Base-by-base conservation (phyloP, 2,113 vertebrate genomes). In the Orycteropus afer region DNA sequence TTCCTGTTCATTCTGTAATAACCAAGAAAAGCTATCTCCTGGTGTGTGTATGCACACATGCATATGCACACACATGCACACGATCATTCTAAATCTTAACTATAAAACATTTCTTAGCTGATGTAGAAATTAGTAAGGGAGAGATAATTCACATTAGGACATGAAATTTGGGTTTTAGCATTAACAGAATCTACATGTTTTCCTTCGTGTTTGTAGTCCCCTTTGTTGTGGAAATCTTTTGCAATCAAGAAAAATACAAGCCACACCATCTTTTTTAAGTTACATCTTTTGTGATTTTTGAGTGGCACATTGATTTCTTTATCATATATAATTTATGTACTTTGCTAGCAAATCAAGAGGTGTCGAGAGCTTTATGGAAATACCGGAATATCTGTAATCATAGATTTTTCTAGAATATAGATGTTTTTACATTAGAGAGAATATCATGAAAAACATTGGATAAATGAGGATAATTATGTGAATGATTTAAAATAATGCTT, bases 1-100 rank as follows among this genome's bases (percentile, higher is more conserved):
- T 94, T 86, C 34, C n/a, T 92, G 3, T 14, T 93, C 7, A 57
- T 95, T 86, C 27, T 95, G 14, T 47, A 63, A 53, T 93, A 87
- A 87, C 25, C 17, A 71, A 85, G 42, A 87, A 90, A 81, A 86
- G 86, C 42, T 74, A 82, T 34, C 57, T 76, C 10, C n/a, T 53
- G 17, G 27, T 32, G 15, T 6, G 17, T 7, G 45, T 4, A 57
- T 9, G 53, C 5, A 34, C 13, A 40, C 23, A 3, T 55, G 53
- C 53, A 3, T 15, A 55, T 11, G 12, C 29, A 65, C 3, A 51
- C 4, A 20, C 29, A 51, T 86, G 23, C 45, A 77, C n/a, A 51
- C 86, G 49, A 45, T 23, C 59, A 61, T 71, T 93, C 34, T 15
- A 63, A 4, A 10, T 78, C 81, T 59, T 86, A 74, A 85, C 37